Base-by-base conservation (phyloP, 2,888 invertebrate species). In the Panzeria rudis region DNA sequence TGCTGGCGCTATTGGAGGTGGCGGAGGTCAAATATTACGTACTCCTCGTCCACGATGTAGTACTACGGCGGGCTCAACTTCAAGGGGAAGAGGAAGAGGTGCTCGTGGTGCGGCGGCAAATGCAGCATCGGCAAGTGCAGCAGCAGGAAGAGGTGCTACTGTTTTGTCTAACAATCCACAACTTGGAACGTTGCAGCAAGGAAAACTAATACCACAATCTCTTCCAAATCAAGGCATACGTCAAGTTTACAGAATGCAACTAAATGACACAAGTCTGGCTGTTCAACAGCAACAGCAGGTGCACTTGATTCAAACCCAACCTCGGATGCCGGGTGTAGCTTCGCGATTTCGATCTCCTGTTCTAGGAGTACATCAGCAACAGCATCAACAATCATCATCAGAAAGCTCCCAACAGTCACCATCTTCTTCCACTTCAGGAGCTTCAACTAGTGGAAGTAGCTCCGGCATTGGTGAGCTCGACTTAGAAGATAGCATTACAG, bases 401-500 rank as follows among this genome's bases (percentile, higher is more conserved):
- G 85, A 84, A 61, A 77, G 15, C 52, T 23, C 75, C 0, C 86
- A 76, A 62, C 85, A 83, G 11, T 17, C 79, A 20, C 50, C 87
- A 1, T 73, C 86, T 1, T 68, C 64, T 20, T 68, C 64, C 29
- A 20, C 38, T 23, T 32, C 44, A 61, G 2, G 72, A 35, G 54
- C 61, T 68, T 11, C 69, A 64, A 11, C 41, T 79, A 25, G 71
- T 50, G 54, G 72, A 8, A 44, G 50, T 44, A 68, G 66, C 29
- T 56, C 85, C 44, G 83, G 54, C 68, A 88, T 87, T 29, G 88
- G 87, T 77, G 89, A 88, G 6, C 79, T 91, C 52, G 92, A 92
- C 73, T 86, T 92, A 41, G 92, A 93, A 86, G 92, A 92, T 3
- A 90, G 91, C 71, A 92, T 93, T 41, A 91, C 91, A 85, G 92